Evolutionary conservation across 2,797 vertebrate species (phyloP), one percentile per base, ranked within the genome.

Genomic region (Alca torda): DNA sequence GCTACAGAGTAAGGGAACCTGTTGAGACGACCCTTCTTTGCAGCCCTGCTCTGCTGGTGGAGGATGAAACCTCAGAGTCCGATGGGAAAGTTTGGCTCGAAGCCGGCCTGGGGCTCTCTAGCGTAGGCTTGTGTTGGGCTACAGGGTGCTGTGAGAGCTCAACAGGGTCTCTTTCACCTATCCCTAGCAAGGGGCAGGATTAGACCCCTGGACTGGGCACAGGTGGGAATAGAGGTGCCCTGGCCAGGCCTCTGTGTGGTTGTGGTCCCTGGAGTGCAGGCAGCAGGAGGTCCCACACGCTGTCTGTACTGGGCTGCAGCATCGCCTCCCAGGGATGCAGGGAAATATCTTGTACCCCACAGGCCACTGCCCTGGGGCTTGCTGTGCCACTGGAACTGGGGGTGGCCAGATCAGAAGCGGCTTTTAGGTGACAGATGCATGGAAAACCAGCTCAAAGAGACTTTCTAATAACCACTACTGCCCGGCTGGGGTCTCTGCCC

Each of bases 191-290:
- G 14, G 35, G 24, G 7, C 41, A 60, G 50, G 50, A 59, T 37
- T 57, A 91, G n/a, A 87, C 14, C 37, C 30, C 24, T 53, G 46
- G 8, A 65, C n/a, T 35, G 50, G 28, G 33, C 41, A 53, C 6
- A 57, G 39, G 18, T 26, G 59, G 64, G 30, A 85, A 35, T 7
- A 87, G 43, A 87, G 20, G 10, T 61, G 37, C 18, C 28, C 41
- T 60, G 31, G 26, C 6, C 21, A 41, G 70, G 37, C 16, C 16
- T 77, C 18, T 63, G 8, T 33, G 26, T 51, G 41, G 16, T 13
- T 84, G 26, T 39, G 50, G 54, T 65, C 28, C 33, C 43, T 0
- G 0, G 33, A 88, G 31, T 0, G 2, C 14, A 35, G n/a, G 13
- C 57, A 51, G 25, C 4, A 9, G 35, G 33, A 61, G 3, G 25